Evolutionary conservation across 2,797 vertebrate genomes (phyloP).

Genomic region (Tarsius wallacei): DNA sequence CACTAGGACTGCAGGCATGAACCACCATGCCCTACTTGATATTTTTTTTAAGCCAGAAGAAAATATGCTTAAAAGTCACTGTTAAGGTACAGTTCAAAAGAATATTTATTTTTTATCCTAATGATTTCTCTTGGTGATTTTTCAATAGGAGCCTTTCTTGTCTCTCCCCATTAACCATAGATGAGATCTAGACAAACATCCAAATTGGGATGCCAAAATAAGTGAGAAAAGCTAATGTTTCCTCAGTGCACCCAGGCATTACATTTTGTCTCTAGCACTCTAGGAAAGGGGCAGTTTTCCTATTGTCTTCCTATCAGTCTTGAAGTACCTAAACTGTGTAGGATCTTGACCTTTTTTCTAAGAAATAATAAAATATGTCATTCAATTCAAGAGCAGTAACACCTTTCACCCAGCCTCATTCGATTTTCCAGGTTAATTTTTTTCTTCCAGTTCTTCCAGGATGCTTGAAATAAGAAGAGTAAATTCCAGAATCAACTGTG

Average conservation of each 20-base stretch:
- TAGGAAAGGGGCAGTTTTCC: neutral
- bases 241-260: neutral
- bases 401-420: constrained; percentile 25
- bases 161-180: neutral
- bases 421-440: constrained; percentile 47
- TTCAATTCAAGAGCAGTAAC: constrained; percentile 1
- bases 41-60: neutral
- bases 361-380: constrained; percentile 8
- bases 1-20: neutral
- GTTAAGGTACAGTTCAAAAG: neutral
- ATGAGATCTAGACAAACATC: constrained; percentile 8
- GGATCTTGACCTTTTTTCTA: constrained; percentile 15
- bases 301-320: neutral
- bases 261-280: neutral
- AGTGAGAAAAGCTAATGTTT: neutral
- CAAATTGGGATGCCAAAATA: neutral
- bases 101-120: neutral
- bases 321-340: neutral
- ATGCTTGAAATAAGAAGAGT: constrained; percentile 15
- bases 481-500: neutral
- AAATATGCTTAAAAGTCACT: constrained; percentile 17
- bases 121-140: neutral
- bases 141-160: neutral
- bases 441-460: neutral
- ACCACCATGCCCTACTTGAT: neutral